Conservation (phyloP, 1,140 invertebrate species). For the Eufriesea mexicana region DNA sequence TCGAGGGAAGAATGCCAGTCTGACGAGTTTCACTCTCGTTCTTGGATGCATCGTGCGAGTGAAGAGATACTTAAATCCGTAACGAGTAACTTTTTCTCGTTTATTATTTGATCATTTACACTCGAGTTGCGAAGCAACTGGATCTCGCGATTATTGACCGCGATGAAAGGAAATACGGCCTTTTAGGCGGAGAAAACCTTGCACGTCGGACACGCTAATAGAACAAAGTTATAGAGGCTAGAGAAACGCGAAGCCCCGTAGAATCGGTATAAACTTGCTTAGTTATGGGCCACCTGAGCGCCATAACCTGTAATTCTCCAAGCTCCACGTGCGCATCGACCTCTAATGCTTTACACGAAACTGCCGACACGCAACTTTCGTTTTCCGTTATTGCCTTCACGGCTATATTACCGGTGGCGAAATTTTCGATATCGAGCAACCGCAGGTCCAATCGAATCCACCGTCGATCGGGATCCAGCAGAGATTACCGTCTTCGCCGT, state of each 20-base stretch:
- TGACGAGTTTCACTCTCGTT: not conserved
- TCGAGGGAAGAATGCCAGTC: too few relatives aligned
- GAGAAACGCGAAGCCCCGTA: not conserved
- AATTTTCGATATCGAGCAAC: too few relatives aligned
- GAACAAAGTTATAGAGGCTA: not conserved
- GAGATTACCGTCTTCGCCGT: too few relatives aligned
- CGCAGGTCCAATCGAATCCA: too few relatives aligned
- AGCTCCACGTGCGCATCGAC: not conserved
- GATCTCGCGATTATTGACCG: not conserved
- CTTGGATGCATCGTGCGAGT: too few relatives aligned
- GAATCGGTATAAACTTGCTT: slow-evolving; percentile 1
- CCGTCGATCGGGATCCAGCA: too few relatives aligned
- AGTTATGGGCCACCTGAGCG: not conserved
- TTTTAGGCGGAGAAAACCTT: not conserved
- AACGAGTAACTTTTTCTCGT: not conserved
- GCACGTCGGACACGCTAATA: not conserved
- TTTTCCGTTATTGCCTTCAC: not conserved
- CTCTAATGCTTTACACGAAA: not conserved
- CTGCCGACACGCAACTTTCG: not conserved
- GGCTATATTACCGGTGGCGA: too few relatives aligned
- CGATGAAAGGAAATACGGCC: not conserved
- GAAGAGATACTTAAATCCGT: too few relatives aligned
- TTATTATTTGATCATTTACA: not conserved
- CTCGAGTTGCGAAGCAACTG: not conserved
- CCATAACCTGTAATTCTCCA: not conserved